These are phyloP conservation scores for Cephus nigrinus DNA, from an alignment of 2,888 invertebrate species.

Conservation along the genomic window DNA sequence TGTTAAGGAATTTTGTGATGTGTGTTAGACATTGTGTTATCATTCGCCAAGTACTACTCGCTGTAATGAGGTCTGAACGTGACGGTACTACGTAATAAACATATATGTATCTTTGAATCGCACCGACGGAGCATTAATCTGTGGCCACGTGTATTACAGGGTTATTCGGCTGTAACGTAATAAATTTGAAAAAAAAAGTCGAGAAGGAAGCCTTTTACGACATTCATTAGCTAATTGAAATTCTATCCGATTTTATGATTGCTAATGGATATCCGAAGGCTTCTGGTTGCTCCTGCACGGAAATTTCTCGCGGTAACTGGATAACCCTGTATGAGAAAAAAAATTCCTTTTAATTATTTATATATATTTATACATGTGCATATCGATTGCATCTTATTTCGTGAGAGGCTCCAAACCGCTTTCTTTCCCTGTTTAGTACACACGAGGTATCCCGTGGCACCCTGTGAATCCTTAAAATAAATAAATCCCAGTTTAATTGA, in stretches of 20 bases:
- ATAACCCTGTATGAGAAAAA: neutral
- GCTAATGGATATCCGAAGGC: neutral
- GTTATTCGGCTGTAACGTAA: neutral
- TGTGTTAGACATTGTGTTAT: slow-evolving; percentile 4
- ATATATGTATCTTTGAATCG: neutral
- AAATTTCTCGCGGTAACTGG: neutral
- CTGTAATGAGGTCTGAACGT: slow-evolving; percentile 4
- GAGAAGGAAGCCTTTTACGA: neutral
- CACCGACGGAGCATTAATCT: neutral
- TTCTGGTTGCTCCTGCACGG: neutral
- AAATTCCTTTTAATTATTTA: neutral
- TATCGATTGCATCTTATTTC: neutral
- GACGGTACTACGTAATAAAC: neutral
- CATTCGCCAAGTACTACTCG: neutral
- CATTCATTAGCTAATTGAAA: neutral
- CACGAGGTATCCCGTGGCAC: neutral
- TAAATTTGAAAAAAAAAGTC: neutral
- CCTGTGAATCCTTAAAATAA: neutral
- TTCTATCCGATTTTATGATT: neutral
- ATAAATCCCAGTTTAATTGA: neutral
- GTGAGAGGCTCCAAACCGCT: neutral
- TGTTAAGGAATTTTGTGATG: neutral
- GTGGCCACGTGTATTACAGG: neutral
- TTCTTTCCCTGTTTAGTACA: neutral
- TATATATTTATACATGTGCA: neutral